Percentiles rank a stretch among this genome's conserved stretches.
phyloP scores from a whole-genome alignment of 2,888 invertebrate genomes.

The Pseudoips prasinana region DNA sequence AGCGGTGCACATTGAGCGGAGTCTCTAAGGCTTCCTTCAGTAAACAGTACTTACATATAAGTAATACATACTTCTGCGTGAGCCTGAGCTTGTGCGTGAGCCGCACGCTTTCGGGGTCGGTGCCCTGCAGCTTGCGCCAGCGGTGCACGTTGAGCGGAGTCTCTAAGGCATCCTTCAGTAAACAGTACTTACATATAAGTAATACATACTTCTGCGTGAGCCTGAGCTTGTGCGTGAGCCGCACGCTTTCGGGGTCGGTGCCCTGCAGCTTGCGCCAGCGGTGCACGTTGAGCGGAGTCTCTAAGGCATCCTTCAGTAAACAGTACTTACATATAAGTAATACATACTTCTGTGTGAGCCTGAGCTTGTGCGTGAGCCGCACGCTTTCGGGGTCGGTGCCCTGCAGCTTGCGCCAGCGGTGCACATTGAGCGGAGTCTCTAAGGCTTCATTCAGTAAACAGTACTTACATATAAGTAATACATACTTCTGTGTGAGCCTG shows the following conservation, averaged over 20 bases:
- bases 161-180: constrained; percentile 93
- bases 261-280: constrained; percentile 95
- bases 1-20: constrained; percentile 95
- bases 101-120: constrained; percentile 91
- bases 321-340: too few species aligned
- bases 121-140: constrained; percentile 94
- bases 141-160: constrained; percentile 95
- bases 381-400: constrained; percentile 92
- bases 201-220: constrained; percentile 89
- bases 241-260: constrained; percentile 90
- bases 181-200: too few species aligned
- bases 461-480: too few species aligned
- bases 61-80: constrained; percentile 87
- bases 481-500: constrained; percentile 90
- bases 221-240: constrained; percentile 91
- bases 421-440: too few species aligned
- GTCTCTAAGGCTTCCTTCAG: too few species aligned
- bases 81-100: constrained; percentile 91
- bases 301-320: constrained; percentile 93
- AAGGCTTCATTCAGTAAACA: too few species aligned
- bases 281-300: constrained; percentile 95
- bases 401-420: constrained; percentile 95
- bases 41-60: too few species aligned
- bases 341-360: constrained; percentile 89
- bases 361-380: constrained; percentile 90